A percentile compares a stretch with the other conserved stretches of the same genome.
These are phyloP conservation scores for Anolis sagrei DNA, from an alignment of 2,113 vertebrate genomes.

Conservation along the genomic window DNA sequence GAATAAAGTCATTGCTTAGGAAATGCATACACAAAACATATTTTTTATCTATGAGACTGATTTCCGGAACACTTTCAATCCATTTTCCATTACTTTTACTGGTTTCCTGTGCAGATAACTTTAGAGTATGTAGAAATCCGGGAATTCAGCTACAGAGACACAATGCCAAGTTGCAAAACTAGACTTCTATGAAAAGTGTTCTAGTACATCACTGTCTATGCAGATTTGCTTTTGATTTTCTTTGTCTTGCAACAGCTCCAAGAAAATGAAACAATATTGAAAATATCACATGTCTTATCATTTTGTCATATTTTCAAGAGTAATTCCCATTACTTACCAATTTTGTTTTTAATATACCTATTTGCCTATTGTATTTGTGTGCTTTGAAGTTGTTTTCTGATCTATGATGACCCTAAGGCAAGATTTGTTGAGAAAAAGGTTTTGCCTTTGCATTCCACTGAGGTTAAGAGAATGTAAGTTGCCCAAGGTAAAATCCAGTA, in stretches of 20 bases:
- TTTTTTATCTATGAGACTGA: neutral
- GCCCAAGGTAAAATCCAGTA: no score
- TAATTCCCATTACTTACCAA: neutral
- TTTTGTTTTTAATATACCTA: neutral
- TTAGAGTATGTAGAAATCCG: neutral
- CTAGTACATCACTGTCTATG: neutral
- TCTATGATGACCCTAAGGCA: no score
- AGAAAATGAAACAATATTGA: neutral
- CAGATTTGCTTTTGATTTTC: neutral
- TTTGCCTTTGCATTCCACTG: no score
- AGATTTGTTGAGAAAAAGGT: no score
- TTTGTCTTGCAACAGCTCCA: neutral
- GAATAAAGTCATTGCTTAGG: neutral
- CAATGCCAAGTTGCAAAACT: neutral
- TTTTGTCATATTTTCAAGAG: neutral
- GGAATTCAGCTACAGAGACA: neutral
- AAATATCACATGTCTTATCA: neutral
- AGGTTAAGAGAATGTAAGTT: no score
- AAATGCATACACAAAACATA: neutral
- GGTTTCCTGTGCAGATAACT: neutral
- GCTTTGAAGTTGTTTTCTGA: no score
- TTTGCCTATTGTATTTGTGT: neutral
- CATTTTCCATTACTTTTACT: neutral
- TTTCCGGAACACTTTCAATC: neutral
- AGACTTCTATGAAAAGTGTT: neutral